phyloP scores from a whole-genome alignment of 2,113 vertebrate genomes.

The Piprites chloris region DNA sequence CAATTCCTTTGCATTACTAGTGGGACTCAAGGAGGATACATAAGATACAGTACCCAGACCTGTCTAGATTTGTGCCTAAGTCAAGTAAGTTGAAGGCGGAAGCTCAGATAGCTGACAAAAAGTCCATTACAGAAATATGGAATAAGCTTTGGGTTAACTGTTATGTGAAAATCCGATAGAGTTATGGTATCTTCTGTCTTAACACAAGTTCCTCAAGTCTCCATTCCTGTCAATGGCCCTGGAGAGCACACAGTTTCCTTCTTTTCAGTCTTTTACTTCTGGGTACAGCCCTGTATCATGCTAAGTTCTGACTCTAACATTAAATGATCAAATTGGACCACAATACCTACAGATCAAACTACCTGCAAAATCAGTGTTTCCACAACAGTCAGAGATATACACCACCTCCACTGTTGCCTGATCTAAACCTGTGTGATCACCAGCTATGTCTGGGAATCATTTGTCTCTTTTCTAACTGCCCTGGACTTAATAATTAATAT shows the following conservation, averaged over 20 bases:
- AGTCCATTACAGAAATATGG: not conserved
- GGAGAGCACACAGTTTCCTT: not conserved
- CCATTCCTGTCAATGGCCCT: not conserved
- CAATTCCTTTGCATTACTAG: not conserved
- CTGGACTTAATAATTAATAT: not conserved
- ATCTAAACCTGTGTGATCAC: not conserved
- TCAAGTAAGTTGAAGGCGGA: not conserved
- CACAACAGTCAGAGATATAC: not conserved
- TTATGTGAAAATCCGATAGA: not conserved
- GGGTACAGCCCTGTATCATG: not conserved
- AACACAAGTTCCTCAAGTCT: not conserved
- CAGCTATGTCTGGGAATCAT: not conserved
- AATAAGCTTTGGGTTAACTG: not conserved
- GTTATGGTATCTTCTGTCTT: not conserved
- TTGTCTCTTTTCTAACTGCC: not conserved
- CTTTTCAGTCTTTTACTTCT: not conserved
- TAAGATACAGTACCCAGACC: not conserved
- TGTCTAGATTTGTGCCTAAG: not conserved
- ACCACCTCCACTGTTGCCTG: not conserved
- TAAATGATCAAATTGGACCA: not conserved
- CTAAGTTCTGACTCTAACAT: not conserved
- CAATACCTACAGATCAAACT: not conserved
- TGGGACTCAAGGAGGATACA: not conserved
- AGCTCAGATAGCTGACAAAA: not conserved
- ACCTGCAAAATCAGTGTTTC: not conserved